phyloP scores from a whole-genome alignment of 2,888 invertebrate species.

The Fabriciana adippe region DNA sequence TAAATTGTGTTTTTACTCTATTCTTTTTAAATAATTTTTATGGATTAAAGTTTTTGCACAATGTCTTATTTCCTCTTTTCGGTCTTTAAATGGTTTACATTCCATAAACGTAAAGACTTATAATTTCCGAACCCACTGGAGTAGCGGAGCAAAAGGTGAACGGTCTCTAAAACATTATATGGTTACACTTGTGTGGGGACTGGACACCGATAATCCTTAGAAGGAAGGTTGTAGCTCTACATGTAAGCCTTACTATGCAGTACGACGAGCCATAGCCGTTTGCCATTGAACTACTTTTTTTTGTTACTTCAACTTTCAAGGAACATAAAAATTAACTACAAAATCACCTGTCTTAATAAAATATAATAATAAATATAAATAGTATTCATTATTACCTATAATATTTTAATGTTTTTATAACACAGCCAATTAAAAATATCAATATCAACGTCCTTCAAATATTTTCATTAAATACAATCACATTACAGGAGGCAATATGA shows the following conservation, averaged over 20 bases:
- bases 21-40: too few species aligned
- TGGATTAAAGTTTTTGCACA: neutral
- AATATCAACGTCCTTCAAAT: too few species aligned
- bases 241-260: slow-evolving; percentile 37
- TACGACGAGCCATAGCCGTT: slow-evolving; percentile 34
- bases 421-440: too few species aligned
- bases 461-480: too few species aligned
- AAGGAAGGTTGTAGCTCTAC: slow-evolving; percentile 65
- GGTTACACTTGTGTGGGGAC: slow-evolving; percentile 34
- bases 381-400: neutral
- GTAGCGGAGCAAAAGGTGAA: slow-evolving; percentile 64
- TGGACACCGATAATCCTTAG: slow-evolving; percentile 56
- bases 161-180: slow-evolving; percentile 62
- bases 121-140: slow-evolving; percentile 44
- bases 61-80: neutral
- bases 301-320: neutral
- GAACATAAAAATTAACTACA: too few species aligned
- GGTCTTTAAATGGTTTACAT: slow-evolving; percentile 40
- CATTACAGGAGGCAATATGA: neutral
- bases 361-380: neutral
- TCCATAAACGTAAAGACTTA: slow-evolving; percentile 26
- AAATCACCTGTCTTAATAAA: neutral
- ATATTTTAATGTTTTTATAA: too few species aligned
- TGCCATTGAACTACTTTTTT: slow-evolving; percentile 49
- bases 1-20: too few species aligned